phyloP scores from a whole-genome alignment of 2,113 vertebrate species.

The Xiphophorus hellerii region DNA sequence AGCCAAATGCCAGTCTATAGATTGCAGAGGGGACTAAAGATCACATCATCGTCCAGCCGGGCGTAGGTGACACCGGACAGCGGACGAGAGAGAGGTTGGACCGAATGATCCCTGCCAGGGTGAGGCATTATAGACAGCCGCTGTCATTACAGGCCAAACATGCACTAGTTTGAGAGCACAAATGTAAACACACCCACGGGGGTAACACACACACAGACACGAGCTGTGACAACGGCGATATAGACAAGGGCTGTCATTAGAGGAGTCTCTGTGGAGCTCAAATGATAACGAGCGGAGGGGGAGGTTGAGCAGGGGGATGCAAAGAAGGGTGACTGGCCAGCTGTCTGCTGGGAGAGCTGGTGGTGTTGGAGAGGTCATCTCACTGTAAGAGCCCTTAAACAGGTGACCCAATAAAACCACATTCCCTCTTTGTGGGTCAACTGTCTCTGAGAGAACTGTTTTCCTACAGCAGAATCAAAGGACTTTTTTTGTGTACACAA shows the following conservation, averaged over 20 bases:
- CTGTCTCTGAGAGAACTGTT: background rate
- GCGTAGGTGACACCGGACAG: conserved; percentile 92
- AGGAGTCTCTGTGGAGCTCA: conserved; percentile 82
- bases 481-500: background rate
- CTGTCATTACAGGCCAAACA: conserved; percentile 75
- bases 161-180: conserved; percentile 52
- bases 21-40: conserved; percentile 97
- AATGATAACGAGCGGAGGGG: conserved; percentile 88
- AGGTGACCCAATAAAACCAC: background rate
- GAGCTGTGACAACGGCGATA: conserved; percentile 87
- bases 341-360: conserved; percentile 65
- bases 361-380: conserved; percentile 56
- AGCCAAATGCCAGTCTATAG: conserved; percentile 99
- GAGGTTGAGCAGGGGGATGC: conserved; percentile 56
- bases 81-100: conserved; percentile 76
- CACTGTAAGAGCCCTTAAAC: conserved; percentile 5
- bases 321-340: conserved; percentile 56
- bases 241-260: conserved; percentile 99
- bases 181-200: conserved; percentile 31
- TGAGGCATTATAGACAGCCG: conserved; percentile 81
- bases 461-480: background rate
- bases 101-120: conserved; percentile 97
- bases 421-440: background rate
- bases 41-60: conserved; percentile 93
- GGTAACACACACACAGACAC: conserved; percentile 54